phyloP scores from a whole-genome alignment of 1,140 invertebrate genomes.

The Drosophila tristis region DNA sequence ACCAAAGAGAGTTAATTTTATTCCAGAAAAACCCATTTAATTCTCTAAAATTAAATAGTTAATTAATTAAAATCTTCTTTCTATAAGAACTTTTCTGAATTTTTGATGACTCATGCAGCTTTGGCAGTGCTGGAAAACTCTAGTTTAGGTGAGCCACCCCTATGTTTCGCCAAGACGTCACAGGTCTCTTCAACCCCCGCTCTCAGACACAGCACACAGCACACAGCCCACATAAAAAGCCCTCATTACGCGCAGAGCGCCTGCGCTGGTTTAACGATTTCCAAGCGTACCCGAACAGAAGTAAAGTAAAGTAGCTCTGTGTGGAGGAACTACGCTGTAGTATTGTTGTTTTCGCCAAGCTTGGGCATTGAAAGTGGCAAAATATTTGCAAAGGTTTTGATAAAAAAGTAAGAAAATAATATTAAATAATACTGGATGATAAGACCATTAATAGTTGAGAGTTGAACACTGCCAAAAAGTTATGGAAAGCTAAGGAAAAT shows the following conservation, averaged over 20 bases:
- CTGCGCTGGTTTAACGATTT: conserved; percentile 72
- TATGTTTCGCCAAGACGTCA: conserved; percentile 47
- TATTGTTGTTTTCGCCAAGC: conserved; percentile 23
- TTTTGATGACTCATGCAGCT: background rate
- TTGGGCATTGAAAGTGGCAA: background rate
- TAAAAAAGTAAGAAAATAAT: conserved; percentile 25
- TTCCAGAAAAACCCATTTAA: too few relatives aligned
- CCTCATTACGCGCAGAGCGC: conserved; percentile 32
- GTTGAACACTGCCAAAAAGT: background rate
- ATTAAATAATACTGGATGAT: background rate
- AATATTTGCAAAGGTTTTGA: conserved; percentile 1
- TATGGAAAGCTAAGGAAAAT: background rate
- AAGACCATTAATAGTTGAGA: background rate
- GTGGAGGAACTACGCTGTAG: conserved; percentile 59
- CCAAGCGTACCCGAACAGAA: conserved; percentile 40
- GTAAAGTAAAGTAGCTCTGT: conserved; percentile 62
- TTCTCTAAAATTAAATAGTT: too few relatives aligned
- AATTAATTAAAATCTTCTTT: background rate
- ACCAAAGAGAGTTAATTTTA: too few relatives aligned
- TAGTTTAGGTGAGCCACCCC: background rate
- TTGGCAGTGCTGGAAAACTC: conserved; percentile 36
- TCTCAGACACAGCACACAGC: conserved; percentile 8
- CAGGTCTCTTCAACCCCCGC: conserved; percentile 51
- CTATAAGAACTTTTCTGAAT: background rate
- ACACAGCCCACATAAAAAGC: conserved; percentile 56